Conservation (phyloP, 2,797 vertebrate species). For the Galago senegalensis region DNA sequence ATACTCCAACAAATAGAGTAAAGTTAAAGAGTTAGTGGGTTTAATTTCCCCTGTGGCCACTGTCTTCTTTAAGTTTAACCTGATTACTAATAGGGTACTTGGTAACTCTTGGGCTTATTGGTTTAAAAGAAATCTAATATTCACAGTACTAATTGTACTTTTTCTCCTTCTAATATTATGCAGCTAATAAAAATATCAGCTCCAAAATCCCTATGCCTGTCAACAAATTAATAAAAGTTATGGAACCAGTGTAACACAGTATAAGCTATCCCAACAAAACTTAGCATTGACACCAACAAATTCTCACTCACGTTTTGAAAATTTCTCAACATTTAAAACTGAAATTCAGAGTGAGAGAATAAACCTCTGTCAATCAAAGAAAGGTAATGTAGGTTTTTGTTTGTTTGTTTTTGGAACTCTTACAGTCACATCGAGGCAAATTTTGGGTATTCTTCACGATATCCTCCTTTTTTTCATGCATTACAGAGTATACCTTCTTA, state of each 20-base stretch:
- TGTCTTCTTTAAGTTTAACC: constrained; percentile 56
- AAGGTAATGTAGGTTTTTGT: background rate
- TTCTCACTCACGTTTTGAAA: background rate
- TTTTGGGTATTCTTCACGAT: background rate
- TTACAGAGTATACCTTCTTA: background rate
- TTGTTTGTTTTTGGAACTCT: background rate
- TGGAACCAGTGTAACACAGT: constrained; percentile 14
- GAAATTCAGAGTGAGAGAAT: background rate
- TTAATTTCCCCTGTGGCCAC: constrained; percentile 74
- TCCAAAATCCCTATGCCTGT: constrained; percentile 7
- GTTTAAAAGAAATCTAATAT: constrained; percentile 50
- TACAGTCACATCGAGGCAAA: background rate
- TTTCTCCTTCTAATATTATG: constrained; percentile 58
- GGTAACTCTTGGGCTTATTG: constrained; percentile 48
- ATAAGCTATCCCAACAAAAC: background rate
- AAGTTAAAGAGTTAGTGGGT: constrained; percentile 63
- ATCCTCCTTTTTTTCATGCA: background rate
- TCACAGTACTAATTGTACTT: background rate
- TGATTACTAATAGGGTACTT: constrained; percentile 55
- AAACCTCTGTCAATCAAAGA: background rate
- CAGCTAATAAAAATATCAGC: constrained; percentile 58
- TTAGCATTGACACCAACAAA: background rate
- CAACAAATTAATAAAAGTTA: constrained; percentile 27
- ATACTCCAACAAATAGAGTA: constrained; percentile 62
- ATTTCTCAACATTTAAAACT: background rate